A percentile compares a stretch with the other conserved stretches of the same genome.
phyloP scores from a whole-genome alignment of 37 sponge, comb jelly and placozoan species.

The Halichondria panicea region DNA sequence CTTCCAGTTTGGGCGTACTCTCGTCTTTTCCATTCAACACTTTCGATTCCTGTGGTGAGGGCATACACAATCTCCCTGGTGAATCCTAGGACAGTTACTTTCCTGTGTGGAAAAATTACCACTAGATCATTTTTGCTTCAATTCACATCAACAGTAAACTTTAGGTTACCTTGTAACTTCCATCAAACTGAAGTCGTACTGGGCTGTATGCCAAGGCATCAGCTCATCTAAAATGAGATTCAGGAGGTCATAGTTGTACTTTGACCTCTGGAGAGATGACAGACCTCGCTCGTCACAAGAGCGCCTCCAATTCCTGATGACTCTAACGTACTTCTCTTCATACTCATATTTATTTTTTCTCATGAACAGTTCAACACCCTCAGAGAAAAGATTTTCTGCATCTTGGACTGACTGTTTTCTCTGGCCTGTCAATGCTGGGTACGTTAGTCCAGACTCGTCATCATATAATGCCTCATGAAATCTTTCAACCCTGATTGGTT shows the following conservation, averaged over 20 bases:
- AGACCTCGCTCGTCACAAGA: constrained; percentile 20
- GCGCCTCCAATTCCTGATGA: constrained; percentile 9
- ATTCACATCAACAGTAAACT: not conserved
- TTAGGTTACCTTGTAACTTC: constrained; percentile 8
- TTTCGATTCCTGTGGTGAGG: constrained; percentile 1
- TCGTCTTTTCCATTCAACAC: constrained; percentile 7
- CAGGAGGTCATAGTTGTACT: constrained; percentile 8
- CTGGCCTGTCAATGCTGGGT: constrained; percentile 20
- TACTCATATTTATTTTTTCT: not conserved
- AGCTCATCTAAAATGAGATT: constrained; percentile 17
- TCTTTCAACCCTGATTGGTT: not conserved
- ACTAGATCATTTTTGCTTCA: not conserved
- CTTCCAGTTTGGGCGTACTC: not conserved
- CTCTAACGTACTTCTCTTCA: constrained; percentile 13
- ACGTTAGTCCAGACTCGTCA: constrained; percentile 3
- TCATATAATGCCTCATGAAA: constrained; percentile 19
- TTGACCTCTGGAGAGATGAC: not conserved
- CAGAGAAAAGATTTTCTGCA: constrained; percentile 14
- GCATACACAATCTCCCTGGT: constrained; percentile 12
- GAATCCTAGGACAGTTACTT: constrained; percentile 4
- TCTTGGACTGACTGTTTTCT: constrained; percentile 31
- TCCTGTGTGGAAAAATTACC: not conserved
- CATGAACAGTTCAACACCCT: not conserved
- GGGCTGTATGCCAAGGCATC: constrained; percentile 10
- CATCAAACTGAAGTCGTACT: constrained; percentile 8